Base-by-base conservation (phyloP, 92 coral and sea anemone genomes). In the Porites evermanni region DNA sequence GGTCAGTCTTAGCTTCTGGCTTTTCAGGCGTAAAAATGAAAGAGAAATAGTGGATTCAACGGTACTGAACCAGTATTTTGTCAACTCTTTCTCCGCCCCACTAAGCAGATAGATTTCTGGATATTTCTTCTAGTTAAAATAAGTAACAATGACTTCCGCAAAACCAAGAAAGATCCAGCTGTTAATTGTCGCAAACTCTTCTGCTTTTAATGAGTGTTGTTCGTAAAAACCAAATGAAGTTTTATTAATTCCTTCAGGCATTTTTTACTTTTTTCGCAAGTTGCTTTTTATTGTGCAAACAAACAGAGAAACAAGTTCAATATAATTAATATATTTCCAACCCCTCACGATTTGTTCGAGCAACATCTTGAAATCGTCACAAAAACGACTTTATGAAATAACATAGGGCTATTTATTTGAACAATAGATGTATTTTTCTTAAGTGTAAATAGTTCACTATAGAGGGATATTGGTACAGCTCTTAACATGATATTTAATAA, bases 281-380 rank as follows among this genome's bases (percentile, higher is more conserved):
- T 12, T 50, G 10, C 32, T 21, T 80, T 12, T 80, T 80, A 52
- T 38, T 19, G 44, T 3, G 18, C 53, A 67, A 67, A 53, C 6
- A 24, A 24, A 14, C 16, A 50, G 17, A 14, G 53, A 8, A 21
- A 32, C 18, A 32, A 47, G 29, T 44, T 67, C 4, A 56, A 56
- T 56, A 80, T 56, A 21, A 58, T 23, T 80, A 80, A 80, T 80
- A 80, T 80, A 80, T 80, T 80, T 67, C 26, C 18, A 58, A 17
- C 56, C 67, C 60, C 51, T 47, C 50, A 50, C 64, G 6, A 23
- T 75, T 13, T 76, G 23, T 76, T 29, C 18, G 16, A 23, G 60
- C 11, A 44, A 58, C 14, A 58, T 59, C 10, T 53, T 29, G 18
- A 38, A 60, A 65, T 19, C 19, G 18, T 8, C 1, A 56, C 61